These are phyloP conservation scores for Yponomeuta malinellus DNA, from an alignment of 2,888 invertebrate genomes.

Conservation along the genomic window DNA sequence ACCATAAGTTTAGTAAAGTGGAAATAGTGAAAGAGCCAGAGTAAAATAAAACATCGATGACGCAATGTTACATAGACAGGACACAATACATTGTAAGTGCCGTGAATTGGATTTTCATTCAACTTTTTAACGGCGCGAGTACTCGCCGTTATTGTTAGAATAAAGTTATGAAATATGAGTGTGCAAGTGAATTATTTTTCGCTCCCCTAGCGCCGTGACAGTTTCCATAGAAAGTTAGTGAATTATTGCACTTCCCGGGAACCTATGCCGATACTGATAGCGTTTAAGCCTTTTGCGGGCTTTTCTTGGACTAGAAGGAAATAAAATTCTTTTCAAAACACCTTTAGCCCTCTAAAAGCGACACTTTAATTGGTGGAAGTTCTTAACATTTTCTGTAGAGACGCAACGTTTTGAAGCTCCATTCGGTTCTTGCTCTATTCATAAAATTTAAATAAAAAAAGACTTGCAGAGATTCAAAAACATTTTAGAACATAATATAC, in stretches of 20 bases:
- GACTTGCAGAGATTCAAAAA: too few relatives aligned
- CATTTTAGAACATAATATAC: too few relatives aligned
- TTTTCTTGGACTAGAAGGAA: too few relatives aligned
- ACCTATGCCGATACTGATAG: neutral
- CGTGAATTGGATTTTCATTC: conserved; percentile 5
- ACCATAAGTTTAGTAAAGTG: too few relatives aligned
- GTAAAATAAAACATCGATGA: neutral
- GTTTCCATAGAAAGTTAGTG: conserved; percentile 16
- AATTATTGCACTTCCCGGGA: conserved; percentile 12
- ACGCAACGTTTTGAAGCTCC: too few relatives aligned
- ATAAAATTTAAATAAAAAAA: too few relatives aligned
- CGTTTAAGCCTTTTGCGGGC: neutral
- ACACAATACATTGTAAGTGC: neutral
- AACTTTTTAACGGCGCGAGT: conserved; percentile 12
- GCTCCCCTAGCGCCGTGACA: conserved; percentile 12
- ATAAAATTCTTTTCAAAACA: too few relatives aligned
- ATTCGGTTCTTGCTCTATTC: too few relatives aligned
- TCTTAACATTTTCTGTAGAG: too few relatives aligned
- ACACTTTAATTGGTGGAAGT: neutral
- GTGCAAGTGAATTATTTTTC: conserved; percentile 16
- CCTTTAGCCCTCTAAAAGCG: neutral
- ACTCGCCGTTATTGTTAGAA: conserved; percentile 15
- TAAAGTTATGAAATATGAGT: conserved; percentile 17
- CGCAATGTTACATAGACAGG: neutral
- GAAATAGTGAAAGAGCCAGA: too few relatives aligned